Conservation (phyloP, 2,888 invertebrate genomes). For the Latheticus oryzae region DNA sequence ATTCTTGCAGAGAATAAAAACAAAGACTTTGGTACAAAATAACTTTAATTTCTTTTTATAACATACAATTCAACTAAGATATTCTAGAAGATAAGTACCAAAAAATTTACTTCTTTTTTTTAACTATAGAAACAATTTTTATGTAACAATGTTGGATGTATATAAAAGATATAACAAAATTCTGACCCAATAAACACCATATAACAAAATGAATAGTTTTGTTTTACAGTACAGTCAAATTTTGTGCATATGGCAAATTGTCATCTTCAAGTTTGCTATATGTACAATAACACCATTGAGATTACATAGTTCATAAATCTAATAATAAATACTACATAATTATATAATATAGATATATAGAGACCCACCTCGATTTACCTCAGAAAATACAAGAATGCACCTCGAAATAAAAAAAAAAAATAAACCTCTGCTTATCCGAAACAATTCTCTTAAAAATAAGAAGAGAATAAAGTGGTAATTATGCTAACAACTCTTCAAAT, state of each 20-base stretch:
- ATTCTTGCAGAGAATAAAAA: constrained; percentile 64
- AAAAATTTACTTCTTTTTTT: constrained; percentile 37
- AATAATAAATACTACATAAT: constrained; percentile 49
- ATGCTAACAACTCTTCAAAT: constrained; percentile 28
- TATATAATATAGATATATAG: constrained; percentile 33
- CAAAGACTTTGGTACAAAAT: constrained; percentile 48
- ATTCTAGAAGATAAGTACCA: constrained; percentile 42
- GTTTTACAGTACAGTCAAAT: constrained; percentile 38
- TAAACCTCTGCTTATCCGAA: constrained; percentile 14
- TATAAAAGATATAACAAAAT: constrained; percentile 47
- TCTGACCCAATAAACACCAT: constrained; percentile 44
- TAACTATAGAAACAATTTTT: constrained; percentile 30
- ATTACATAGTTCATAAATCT: constrained; percentile 42
- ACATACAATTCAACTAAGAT: constrained; percentile 45
- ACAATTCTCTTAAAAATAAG: constrained; percentile 33
- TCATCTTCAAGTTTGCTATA: constrained; percentile 49
- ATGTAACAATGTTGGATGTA: constrained; percentile 41
- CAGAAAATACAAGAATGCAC: constrained; percentile 55
- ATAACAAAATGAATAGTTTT: constrained; percentile 40
- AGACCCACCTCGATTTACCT: constrained; percentile 17
- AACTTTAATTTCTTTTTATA: constrained; percentile 47
- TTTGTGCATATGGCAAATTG: constrained; percentile 53
- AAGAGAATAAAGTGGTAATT: constrained; percentile 34
- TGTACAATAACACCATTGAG: constrained; percentile 51
- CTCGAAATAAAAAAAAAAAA: constrained; percentile 42